Conservation (phyloP, 1,140 invertebrate genomes). For the Arion vulgaris region DNA sequence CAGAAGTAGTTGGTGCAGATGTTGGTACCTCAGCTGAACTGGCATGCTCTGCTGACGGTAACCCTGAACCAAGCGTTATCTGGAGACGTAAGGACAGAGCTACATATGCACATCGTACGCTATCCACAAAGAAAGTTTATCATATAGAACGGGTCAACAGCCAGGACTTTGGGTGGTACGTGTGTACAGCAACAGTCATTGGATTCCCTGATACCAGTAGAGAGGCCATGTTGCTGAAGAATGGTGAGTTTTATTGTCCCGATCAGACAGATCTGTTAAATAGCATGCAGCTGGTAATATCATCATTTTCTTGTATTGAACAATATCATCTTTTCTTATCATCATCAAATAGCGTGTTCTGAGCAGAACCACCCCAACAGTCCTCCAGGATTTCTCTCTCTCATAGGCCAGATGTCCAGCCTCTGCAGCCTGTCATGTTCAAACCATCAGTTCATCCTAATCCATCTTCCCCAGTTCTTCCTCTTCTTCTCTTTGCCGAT, state of each 20-base stretch:
- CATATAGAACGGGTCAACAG: conserved; percentile 49
- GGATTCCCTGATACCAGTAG: conserved; percentile 86
- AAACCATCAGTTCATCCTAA: too few species aligned
- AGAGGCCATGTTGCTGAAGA: conserved; percentile 86
- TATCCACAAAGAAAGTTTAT: conserved; percentile 37
- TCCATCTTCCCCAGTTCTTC: too few species aligned
- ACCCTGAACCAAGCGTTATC: conserved; percentile 87
- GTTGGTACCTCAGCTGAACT: conserved; percentile 82
- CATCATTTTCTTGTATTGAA: too few species aligned
- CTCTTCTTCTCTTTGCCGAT: too few species aligned
- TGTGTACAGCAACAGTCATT: conserved; percentile 86
- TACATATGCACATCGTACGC: conserved; percentile 34
- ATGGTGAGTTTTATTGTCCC: conserved; percentile 75
- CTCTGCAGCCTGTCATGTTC: too few species aligned
- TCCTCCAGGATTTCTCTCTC: too few species aligned
- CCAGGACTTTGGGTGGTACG: conserved; percentile 80
- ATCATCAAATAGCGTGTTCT: too few species aligned
- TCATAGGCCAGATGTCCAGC: too few species aligned
- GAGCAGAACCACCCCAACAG: too few species aligned
- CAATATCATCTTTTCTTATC: too few species aligned
- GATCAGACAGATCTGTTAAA: too few species aligned
- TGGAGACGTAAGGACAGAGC: conserved; percentile 85
- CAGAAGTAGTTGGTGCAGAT: conserved; percentile 86
- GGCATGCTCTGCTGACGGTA: conserved; percentile 90
- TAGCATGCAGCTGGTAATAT: too few species aligned